These are phyloP conservation scores for Lordiphosa clarofinis DNA, from an alignment of 1,140 invertebrate species.

Conservation along the genomic window DNA sequence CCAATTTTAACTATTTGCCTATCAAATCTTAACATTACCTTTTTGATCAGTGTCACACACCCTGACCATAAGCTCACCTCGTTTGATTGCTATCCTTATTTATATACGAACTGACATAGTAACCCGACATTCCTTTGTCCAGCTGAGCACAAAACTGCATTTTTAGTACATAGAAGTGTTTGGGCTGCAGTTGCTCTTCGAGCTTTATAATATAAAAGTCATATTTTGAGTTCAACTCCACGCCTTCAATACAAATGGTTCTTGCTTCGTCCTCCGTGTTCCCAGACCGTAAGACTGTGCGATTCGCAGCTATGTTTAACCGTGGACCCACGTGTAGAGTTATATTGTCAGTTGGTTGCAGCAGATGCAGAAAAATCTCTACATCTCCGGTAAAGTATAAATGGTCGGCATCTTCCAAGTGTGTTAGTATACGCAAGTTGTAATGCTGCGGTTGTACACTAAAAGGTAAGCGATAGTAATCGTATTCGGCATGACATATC, in stretches of 20 bases:
- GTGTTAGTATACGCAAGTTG: constrained; percentile 83
- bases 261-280: constrained; percentile 33
- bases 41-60: too few relatives aligned
- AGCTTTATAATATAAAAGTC: constrained; percentile 85
- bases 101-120: constrained; percentile 88
- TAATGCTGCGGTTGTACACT: constrained; percentile 85
- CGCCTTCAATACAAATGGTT: constrained; percentile 3
- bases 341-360: constrained; percentile 83
- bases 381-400: constrained; percentile 81
- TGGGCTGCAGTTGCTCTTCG: constrained; percentile 79
- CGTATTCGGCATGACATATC: too few relatives aligned
- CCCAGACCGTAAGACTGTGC: not conserved
- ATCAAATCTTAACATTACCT: too few relatives aligned
- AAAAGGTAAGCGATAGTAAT: constrained; percentile 81
- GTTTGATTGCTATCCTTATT: constrained; percentile 82
- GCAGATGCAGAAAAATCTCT: constrained; percentile 81
- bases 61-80: constrained; percentile 81
- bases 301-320: constrained; percentile 71
- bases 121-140: constrained; percentile 84
- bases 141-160: constrained; percentile 85
- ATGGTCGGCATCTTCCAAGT: constrained; percentile 80
- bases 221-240: constrained; percentile 69
- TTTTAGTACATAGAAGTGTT: constrained; percentile 70
- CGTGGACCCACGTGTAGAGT: constrained; percentile 84
- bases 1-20: too few relatives aligned